Conservation (phyloP, 2,113 vertebrate genomes). For the Dascyllus trimaculatus region DNA sequence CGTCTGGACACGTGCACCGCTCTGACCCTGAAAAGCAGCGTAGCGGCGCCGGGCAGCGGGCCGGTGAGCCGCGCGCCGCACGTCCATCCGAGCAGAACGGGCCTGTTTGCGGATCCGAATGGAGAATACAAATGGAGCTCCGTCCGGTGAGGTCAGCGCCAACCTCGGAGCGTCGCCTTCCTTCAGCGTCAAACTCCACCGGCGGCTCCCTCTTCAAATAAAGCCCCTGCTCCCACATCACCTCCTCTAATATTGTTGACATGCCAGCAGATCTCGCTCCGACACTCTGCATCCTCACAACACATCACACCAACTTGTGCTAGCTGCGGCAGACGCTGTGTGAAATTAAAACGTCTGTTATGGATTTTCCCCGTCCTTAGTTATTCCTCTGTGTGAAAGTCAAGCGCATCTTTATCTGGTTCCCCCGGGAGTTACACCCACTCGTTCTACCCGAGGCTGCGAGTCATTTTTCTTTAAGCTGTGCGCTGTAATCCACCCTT, state of each 20-base stretch:
- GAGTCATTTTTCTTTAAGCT: slow-evolving; percentile 61
- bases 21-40: slow-evolving; percentile 72
- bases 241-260: slow-evolving; percentile 53
- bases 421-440: slow-evolving; percentile 61
- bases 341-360: slow-evolving; percentile 64
- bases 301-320: slow-evolving; percentile 29
- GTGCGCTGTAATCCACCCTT: slow-evolving; percentile 60
- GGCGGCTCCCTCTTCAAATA: slow-evolving; percentile 71
- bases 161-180: slow-evolving; percentile 28
- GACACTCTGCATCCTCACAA: slow-evolving; percentile 49
- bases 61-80: slow-evolving; percentile 48
- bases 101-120: slow-evolving; percentile 69
- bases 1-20: slow-evolving; percentile 52
- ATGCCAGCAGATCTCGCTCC: slow-evolving; percentile 43
- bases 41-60: slow-evolving; percentile 51
- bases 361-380: slow-evolving; percentile 64
- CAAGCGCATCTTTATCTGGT: slow-evolving; percentile 60
- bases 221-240: slow-evolving; percentile 44
- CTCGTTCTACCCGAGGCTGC: slow-evolving; percentile 65
- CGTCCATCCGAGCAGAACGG: slow-evolving; percentile 61
- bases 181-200: slow-evolving; percentile 46
- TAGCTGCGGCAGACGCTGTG: slow-evolving; percentile 10
- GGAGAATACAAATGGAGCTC: slow-evolving; percentile 64
- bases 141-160: slow-evolving; percentile 58
- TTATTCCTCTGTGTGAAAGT: slow-evolving; percentile 65